These are phyloP conservation scores for Labeo catla DNA, from an alignment of 2,113 vertebrate species.

Conservation along the genomic window DNA sequence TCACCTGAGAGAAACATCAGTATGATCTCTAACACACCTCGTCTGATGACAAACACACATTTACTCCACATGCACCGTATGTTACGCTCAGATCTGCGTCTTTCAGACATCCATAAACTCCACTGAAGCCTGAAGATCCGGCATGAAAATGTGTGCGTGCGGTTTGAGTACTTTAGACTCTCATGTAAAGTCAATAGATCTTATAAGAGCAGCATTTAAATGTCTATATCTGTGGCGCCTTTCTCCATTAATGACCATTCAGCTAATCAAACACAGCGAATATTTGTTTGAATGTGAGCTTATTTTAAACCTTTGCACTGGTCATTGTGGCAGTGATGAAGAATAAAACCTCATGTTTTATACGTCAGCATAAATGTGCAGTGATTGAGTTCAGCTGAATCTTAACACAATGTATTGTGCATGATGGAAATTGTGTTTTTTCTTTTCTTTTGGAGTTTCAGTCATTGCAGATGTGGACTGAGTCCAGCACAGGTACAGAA, in stretches of 20 bases:
- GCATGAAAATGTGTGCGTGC: not conserved
- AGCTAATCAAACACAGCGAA: no score
- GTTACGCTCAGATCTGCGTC: not conserved
- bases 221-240: not conserved
- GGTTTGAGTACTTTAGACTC: not conserved
- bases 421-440: no score
- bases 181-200: not conserved
- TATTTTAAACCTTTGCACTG: no score
- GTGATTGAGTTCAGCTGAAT: not conserved
- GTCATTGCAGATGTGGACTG: no score
- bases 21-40: no score
- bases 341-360: no score
- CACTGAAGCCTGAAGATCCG: not conserved
- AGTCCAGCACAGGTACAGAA: no score
- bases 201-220: not conserved
- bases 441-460: no score
- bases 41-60: not conserved
- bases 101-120: not conserved
- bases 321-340: no score
- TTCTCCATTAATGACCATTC: not conserved
- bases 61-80: not conserved
- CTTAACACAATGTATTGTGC: not conserved
- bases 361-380: no score
- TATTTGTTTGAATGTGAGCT: no score
- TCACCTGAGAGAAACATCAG: not conserved